Conservation (phyloP, 2,888 invertebrate genomes). For the Diarsia brunnea region DNA sequence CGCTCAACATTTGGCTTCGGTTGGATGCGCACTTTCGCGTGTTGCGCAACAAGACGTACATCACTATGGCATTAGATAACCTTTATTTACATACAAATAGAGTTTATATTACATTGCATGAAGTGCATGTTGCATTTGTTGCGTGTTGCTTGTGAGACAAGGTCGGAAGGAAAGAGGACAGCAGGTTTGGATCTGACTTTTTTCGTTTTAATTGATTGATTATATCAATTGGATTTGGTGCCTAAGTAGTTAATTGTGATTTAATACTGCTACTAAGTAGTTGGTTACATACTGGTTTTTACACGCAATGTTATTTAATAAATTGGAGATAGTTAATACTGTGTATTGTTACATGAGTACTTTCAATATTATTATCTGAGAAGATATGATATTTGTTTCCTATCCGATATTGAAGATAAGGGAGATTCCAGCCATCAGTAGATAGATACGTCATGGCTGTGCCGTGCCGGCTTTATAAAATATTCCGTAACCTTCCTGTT, state of each 20-base stretch:
- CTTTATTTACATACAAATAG: constrained; percentile 61
- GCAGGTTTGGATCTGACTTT: constrained; percentile 64
- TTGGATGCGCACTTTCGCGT: constrained; percentile 83
- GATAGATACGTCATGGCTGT: neutral
- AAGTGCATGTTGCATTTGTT: constrained; percentile 54
- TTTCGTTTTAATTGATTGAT: constrained; percentile 64
- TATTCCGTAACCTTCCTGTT: no score
- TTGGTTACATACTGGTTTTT: constrained; percentile 20
- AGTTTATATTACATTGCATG: constrained; percentile 56
- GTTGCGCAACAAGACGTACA: constrained; percentile 73
- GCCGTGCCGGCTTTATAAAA: neutral
- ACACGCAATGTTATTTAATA: constrained; percentile 50
- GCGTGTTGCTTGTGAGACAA: constrained; percentile 68
- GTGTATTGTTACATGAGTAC: neutral
- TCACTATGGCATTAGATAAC: constrained; percentile 53
- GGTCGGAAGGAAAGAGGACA: constrained; percentile 76
- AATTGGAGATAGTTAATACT: constrained; percentile 5
- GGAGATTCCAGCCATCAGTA: neutral
- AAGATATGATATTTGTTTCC: neutral
- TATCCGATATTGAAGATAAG: neutral
- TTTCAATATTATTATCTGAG: constrained; percentile 18
- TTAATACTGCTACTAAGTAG: constrained; percentile 14
- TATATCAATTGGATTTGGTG: constrained; percentile 40
- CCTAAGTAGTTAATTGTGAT: constrained; percentile 25
- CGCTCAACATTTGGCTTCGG: constrained; percentile 71